phyloP scores from a whole-genome alignment of 2,113 vertebrate species.

The Poicephalus gulielmi region DNA sequence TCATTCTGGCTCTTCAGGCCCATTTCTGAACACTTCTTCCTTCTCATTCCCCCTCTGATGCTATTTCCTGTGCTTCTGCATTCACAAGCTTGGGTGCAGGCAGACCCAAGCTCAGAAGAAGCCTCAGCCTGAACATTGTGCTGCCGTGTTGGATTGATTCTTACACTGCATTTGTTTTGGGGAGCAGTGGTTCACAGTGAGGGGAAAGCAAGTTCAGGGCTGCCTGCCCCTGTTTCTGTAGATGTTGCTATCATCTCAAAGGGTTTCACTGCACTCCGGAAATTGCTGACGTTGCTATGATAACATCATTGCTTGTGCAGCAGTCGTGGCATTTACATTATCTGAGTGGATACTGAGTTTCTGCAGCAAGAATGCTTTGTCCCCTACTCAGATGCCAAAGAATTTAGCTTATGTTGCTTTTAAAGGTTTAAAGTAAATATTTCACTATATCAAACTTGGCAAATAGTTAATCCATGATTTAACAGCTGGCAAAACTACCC shows the following conservation, averaged over 20 bases:
- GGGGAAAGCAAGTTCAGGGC: not conserved
- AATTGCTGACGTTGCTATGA: not conserved
- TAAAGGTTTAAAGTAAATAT: not conserved
- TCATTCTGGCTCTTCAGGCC: not conserved
- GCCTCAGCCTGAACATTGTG: rapidly evolving
- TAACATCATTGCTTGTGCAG: not conserved
- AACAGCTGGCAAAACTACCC: not conserved
- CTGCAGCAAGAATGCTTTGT: not conserved
- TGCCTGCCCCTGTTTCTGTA: not conserved
- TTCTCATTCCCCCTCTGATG: rapidly evolving
- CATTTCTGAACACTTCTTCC: not conserved
- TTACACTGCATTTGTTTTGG: rapidly evolving
- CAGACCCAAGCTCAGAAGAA: not conserved
- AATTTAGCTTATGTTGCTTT: not conserved
- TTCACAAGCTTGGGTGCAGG: rapidly evolving
- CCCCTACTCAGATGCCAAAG: not conserved
- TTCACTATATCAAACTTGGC: not conserved
- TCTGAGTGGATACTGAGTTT: not conserved
- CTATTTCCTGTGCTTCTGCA: rapidly evolving
- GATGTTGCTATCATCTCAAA: not conserved
- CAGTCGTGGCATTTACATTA: rapidly evolving
- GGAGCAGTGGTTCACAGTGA: not conserved
- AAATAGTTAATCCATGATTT: not conserved
- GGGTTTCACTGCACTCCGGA: not conserved
- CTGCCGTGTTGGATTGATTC: rapidly evolving